phyloP scores from a whole-genome alignment of 2,888 invertebrate species.

The Sphecodes monilicornis region DNA sequence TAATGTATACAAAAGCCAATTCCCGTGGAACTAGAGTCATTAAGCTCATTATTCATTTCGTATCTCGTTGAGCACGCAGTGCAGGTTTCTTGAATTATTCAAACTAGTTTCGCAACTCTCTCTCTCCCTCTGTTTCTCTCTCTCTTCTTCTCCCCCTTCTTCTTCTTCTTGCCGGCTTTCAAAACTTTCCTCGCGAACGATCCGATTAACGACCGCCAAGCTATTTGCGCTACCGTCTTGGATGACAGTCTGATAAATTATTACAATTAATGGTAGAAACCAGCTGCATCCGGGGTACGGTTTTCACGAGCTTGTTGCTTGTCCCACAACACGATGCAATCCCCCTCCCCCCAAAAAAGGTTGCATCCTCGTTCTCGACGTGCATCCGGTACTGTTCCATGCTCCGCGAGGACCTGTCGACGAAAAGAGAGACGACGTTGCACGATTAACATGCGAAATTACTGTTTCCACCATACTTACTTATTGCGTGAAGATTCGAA shows the following conservation, averaged over 20 bases:
- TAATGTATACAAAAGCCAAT: conserved; percentile 23
- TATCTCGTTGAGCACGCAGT: conserved; percentile 30
- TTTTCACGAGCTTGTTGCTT: conserved; percentile 17
- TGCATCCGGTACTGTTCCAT: too few relatives aligned
- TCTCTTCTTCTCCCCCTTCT: not conserved
- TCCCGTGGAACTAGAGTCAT: conserved; percentile 28
- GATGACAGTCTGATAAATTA: conserved; percentile 54
- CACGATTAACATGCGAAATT: not conserved
- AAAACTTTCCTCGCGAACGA: conserved; percentile 40
- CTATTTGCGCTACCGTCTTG: conserved; percentile 42
- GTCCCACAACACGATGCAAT: conserved; percentile 12
- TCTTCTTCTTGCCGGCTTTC: conserved; percentile 3
- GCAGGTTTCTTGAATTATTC: conserved; percentile 43
- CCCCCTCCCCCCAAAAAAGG: not conserved
- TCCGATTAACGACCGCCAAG: conserved; percentile 45
- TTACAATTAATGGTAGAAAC: conserved; percentile 36
- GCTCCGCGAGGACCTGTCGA: not conserved
- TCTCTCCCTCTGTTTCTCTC: not conserved
- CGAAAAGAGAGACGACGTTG: not conserved
- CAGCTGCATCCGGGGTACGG: conserved; percentile 22
- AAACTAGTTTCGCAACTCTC: conserved; percentile 44
- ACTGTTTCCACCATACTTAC: not conserved
- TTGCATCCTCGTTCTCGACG: not conserved
- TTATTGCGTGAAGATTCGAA: not conserved
- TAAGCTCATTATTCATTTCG: conserved; percentile 46